phyloP scores from a whole-genome alignment of 2,888 invertebrate species.

The Palloptera scutellata region DNA sequence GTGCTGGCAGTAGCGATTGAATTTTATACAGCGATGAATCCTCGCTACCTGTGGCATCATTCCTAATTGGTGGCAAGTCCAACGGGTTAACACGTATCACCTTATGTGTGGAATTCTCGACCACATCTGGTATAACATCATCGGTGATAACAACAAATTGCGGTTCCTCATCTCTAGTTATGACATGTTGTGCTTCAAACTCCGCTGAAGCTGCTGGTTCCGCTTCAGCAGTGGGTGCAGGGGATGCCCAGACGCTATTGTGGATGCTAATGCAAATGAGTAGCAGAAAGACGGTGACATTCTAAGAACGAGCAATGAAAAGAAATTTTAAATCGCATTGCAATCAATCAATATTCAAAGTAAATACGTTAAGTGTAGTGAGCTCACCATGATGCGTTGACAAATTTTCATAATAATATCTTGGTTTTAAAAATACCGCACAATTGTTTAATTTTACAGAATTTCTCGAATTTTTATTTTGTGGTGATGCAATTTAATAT shows the following conservation, averaged over 20 bases:
- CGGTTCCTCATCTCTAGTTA: constrained; percentile 22
- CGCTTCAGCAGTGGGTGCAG: constrained; percentile 15
- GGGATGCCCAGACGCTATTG: constrained; percentile 4
- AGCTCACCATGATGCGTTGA: constrained; percentile 38
- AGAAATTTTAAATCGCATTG: constrained; percentile 8
- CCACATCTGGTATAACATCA: constrained; percentile 53
- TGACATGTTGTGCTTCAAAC: neutral
- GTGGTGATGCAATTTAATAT: neutral
- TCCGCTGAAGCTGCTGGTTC: neutral
- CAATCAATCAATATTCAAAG: constrained; percentile 6
- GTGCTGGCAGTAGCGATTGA: constrained; percentile 46
- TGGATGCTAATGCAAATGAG: constrained; percentile 12
- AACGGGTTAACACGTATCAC: constrained; percentile 57
- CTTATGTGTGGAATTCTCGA: constrained; percentile 53
- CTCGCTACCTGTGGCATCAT: constrained; percentile 41
- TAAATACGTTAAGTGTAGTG: neutral
- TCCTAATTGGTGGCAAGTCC: constrained; percentile 50
- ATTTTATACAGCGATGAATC: constrained; percentile 58
- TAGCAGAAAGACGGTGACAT: constrained; percentile 3
- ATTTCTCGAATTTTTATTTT: constrained; percentile 9
- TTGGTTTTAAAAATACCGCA: neutral
- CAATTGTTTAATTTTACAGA: too few relatives aligned
- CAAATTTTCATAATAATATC: constrained; percentile 36
- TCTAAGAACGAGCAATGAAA: constrained; percentile 17
- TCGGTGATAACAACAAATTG: constrained; percentile 47